Percentiles rank a stretch among this genome's conserved stretches.
Evolutionary conservation across 2,797 vertebrate species (phyloP).

Genomic region (Coilia nasus): DNA sequence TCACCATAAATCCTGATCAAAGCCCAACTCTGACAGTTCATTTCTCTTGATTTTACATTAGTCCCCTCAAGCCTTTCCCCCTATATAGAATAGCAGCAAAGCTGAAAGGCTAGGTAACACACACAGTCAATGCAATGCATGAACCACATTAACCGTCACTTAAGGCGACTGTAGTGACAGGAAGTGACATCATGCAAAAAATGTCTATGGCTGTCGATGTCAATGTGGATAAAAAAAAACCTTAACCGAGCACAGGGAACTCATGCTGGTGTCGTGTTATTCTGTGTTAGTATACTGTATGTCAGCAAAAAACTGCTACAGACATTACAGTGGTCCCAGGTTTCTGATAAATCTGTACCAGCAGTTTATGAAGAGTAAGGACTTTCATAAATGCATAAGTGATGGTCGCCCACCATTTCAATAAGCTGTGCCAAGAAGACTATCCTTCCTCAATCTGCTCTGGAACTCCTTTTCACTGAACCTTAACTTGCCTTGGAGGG

Average conservation of each 20-base stretch:
- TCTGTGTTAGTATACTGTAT: no score
- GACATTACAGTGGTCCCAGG: not conserved
- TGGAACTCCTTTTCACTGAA: no score
- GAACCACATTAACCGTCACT: not conserved
- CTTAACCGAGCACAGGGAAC: no score
- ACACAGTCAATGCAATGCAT: not conserved
- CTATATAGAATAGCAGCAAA: not conserved
- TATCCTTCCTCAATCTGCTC: not conserved
- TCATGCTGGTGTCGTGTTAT: no score
- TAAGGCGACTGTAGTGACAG: no score
- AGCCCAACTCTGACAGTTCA: conserved; percentile 37
- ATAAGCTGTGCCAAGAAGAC: not conserved
- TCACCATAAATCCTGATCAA: conserved; percentile 30
- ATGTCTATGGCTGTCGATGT: no score
- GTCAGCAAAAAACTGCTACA: no score
- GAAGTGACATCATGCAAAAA: no score
- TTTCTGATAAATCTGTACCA: not conserved
- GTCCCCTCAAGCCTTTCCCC: not conserved
- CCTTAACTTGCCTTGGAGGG: no score
- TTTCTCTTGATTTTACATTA: conserved; percentile 23
- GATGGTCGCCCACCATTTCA: not conserved
- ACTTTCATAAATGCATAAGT: not conserved
- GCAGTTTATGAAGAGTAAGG: not conserved
- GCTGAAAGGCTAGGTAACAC: not conserved
- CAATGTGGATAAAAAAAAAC: no score